Evolutionary conservation across 23 tunicate genomes (phyloP), one percentile per base, ranked within the genome.

Genomic region (Ciona savignyi): DNA sequence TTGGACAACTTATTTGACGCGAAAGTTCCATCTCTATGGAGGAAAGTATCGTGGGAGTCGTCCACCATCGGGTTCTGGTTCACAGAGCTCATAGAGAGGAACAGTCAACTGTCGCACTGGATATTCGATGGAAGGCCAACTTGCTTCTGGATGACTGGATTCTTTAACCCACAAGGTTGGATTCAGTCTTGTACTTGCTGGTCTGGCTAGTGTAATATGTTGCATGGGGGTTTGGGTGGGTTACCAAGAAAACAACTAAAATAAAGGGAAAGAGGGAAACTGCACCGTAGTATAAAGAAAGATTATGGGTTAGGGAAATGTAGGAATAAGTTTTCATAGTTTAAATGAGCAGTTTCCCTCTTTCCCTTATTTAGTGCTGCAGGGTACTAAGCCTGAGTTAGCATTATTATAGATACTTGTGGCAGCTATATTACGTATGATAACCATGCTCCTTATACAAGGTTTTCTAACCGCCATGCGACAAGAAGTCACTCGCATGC

Each of bases 101-200:
- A 94, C 76, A 75, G 85, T 32, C 99, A 94, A 71, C 75, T 94
- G 29, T 79, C 89, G 2, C 28, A 70, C 25, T 94, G 99, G 99
- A 75, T 87, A 34, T 94, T 87, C 65, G 99, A 94, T 4, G 87
- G 85, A 51, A 68, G 99, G 67, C 99, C 99, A 4, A 79, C 70
- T 20, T 94, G 95, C 77, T 94, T 94, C 73, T 94, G 99, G 99
- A 94, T 94, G 99, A 94, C 99, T 49, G 99, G 99, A 66, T 94
- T 94, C 77, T 94, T 94, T 78, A 94, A 94, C 72, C 79, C 83
- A 19, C 99, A 94, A 83, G 99, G 93, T 86, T 29, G 24, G n/a
- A n/a, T n/a, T 31, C 4, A 33, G 27, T 70, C 34, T 24, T 31
- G 30, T 30, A 66, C 1, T 29, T 3, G n/a, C 1, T 15, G 61